Conservation (phyloP, 2,797 vertebrate genomes). For the Erithacus rubecula region DNA sequence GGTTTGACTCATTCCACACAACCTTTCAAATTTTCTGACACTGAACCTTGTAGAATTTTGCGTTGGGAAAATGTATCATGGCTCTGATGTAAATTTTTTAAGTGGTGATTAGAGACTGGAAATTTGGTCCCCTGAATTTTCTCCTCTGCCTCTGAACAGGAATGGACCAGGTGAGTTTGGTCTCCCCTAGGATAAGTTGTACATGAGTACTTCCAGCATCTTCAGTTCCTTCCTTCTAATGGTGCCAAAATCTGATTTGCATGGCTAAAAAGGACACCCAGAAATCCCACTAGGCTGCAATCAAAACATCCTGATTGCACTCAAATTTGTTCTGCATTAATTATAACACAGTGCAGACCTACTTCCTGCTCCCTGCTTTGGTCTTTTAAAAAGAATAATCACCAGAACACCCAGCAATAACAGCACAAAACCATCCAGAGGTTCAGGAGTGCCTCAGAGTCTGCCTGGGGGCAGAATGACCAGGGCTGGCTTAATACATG, state of each 20-base stretch:
- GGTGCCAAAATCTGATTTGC: neutral
- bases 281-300: conserved; percentile 16
- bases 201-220: neutral
- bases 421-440: neutral
- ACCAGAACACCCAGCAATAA: neutral
- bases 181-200: neutral
- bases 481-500: neutral
- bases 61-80: neutral
- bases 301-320: conserved; percentile 56
- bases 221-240: neutral
- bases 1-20: neutral
- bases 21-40: neutral
- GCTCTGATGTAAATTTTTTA: neutral
- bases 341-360: neutral
- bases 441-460: neutral
- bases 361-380: neutral
- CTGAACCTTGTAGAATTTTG: neutral
- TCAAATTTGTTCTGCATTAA: conserved; percentile 24
- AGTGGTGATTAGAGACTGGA: neutral
- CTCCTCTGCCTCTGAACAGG: neutral
- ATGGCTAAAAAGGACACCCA: conserved; percentile 7
- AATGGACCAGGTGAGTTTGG: neutral
- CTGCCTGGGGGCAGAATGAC: neutral
- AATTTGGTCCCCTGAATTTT: neutral
- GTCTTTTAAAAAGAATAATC: neutral